phyloP scores from a whole-genome alignment of 2,113 vertebrate genomes.

The Ptilorrhoa leucosticta region DNA sequence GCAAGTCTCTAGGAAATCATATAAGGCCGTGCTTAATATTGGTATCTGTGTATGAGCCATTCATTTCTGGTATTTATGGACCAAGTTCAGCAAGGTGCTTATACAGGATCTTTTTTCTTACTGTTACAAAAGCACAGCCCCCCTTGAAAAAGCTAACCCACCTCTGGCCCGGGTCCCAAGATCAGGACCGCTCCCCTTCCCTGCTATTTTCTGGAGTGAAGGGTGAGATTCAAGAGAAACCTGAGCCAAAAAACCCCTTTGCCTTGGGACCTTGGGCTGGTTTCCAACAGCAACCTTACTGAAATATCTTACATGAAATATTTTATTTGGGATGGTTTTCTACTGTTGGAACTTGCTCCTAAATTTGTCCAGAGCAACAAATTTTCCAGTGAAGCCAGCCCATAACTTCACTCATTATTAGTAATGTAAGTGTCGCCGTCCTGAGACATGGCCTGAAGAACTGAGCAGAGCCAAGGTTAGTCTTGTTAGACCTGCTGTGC shows the following conservation, averaged over 20 bases:
- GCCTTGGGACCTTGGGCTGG: background rate
- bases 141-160: background rate
- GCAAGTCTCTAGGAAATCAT: background rate
- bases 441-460: background rate
- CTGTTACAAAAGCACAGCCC: background rate
- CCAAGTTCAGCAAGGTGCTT: background rate
- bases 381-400: background rate
- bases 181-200: background rate
- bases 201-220: background rate
- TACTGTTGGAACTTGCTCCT: background rate
- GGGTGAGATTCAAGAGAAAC: background rate
- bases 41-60: background rate
- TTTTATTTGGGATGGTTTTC: background rate
- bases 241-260: background rate
- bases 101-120: background rate
- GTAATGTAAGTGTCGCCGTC: fast-evolving
- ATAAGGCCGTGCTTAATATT: fast-evolving
- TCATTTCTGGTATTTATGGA: background rate
- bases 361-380: background rate
- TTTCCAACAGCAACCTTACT: background rate
- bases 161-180: fast-evolving
- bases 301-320: background rate
- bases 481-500: background rate
- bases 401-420: background rate
- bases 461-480: background rate